A percentile compares a stretch with the other conserved stretches of the same genome.
Evolutionary conservation across 2,888 invertebrate genomes (phyloP).

Genomic region (Noctua comes): DNA sequence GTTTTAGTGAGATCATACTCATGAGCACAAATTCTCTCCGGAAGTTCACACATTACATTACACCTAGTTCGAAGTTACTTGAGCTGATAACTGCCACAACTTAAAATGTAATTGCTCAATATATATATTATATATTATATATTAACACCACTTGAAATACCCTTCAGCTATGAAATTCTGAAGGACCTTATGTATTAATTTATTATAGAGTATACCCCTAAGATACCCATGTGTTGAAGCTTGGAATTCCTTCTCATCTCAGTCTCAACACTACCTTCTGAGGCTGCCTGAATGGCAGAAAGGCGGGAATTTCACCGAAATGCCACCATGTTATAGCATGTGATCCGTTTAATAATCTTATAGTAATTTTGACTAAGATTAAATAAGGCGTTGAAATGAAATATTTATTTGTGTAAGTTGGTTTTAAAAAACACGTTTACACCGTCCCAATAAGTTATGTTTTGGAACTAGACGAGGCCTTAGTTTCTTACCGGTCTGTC

Average conservation of each 20-base stretch:
- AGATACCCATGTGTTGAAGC: slow-evolving; percentile 20
- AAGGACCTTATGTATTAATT: slow-evolving; percentile 49
- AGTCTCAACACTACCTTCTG: slow-evolving; percentile 16
- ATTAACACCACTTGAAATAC: slow-evolving; percentile 37
- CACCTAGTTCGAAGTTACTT: slow-evolving; percentile 25
- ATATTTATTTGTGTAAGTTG: background rate
- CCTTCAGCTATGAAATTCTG: slow-evolving; percentile 36
- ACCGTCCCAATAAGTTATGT: background rate
- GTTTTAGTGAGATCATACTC: background rate
- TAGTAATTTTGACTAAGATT: background rate
- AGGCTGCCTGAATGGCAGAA: slow-evolving; percentile 15
- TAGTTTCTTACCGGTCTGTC: background rate
- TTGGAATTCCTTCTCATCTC: slow-evolving; percentile 43
- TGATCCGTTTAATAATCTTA: slow-evolving; percentile 24
- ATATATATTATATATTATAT: too few species aligned
- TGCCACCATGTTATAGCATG: slow-evolving; percentile 42
- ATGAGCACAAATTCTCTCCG: background rate
- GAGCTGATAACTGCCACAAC: slow-evolving; percentile 34
- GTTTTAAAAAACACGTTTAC: background rate
- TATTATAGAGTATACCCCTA: slow-evolving; percentile 40
- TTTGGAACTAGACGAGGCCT: background rate
- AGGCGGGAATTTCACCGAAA: slow-evolving; percentile 47
- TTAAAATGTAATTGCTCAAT: slow-evolving; percentile 45
- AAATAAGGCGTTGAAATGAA: background rate
- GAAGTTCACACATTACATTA: slow-evolving; percentile 21